Evolutionary conservation across 1,140 invertebrate species (phyloP), one percentile per base, ranked within the genome.

Genomic region (Rhynchophorus ferrugineus): DNA sequence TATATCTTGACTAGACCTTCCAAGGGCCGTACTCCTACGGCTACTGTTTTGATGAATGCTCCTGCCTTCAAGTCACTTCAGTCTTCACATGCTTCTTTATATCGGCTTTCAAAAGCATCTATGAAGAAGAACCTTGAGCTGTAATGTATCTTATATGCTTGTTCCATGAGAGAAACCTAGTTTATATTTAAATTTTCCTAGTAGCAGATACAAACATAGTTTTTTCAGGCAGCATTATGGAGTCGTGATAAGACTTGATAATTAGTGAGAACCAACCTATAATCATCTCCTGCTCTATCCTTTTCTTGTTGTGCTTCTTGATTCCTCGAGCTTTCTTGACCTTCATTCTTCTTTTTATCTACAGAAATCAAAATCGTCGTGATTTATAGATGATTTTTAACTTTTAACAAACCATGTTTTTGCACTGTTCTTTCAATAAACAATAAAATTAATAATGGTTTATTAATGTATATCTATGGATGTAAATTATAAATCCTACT

Each of bases 351-450:
- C 58, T 57, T 60, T 56, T 62, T 56, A 62, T 60, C 60, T 62
- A 62, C 50, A 62, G 60, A 56, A 60, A 60, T 48, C 53, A 61
- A 60, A 62, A 61, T 61, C 60, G 57, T 42, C 57, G 60, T 57
- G 49, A 61, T 58, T 44, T 59, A 61, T 49, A 54, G 44, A 17
- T 41, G 38, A 18, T 41, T 20, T 39, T 6, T 5, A 37, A 37
- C 14, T 37, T 8, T 37, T n/a, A n/a, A n/a, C 14, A 37, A 37
- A 14, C 35, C 35, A 37, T 37, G 35, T 37, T n/a, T 6, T n/a
- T 37, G 35, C 35, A n/a, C 7, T 45, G 24, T 43, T 46, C 19
- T 36, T 39, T 47, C 54, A 49, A 46, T 39, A 21, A 35, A 45
- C 45, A 20, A 14, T n/a, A n/a, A n/a, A n/a, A n/a, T n/a, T n/a